Evolutionary conservation across 2,888 invertebrate species (phyloP).

Genomic region (Macaria liturata): DNA sequence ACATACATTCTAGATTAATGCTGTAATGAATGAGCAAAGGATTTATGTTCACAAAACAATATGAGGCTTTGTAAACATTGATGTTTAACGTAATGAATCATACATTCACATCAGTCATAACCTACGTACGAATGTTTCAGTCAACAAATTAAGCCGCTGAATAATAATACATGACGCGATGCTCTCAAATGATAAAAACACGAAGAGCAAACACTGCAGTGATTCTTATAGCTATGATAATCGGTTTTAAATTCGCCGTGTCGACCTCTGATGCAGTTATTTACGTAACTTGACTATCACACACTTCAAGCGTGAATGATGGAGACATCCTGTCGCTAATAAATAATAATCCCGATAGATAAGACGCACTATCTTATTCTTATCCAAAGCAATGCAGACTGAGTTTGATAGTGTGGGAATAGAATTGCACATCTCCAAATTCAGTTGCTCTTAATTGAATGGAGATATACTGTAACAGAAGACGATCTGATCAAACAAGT

Average conservation of each 20-base stretch:
- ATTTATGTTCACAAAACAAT: conserved; percentile 7
- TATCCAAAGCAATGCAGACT: too few species aligned
- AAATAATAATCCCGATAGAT: conserved; percentile 48
- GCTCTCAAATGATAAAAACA: conserved; percentile 8
- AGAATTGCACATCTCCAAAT: neutral
- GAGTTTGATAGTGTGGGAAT: neutral
- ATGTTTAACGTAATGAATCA: conserved; percentile 16
- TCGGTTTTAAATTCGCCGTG: conserved; percentile 4
- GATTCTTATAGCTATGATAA: conserved; percentile 4
- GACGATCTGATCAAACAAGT: too few species aligned
- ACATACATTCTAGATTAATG: too few species aligned
- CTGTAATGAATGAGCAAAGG: conserved; percentile 2
- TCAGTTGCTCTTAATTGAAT: too few species aligned
- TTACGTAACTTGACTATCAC: conserved; percentile 47
- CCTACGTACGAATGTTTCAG: conserved; percentile 1
- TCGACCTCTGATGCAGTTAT: conserved; percentile 8
- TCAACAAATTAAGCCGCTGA: conserved; percentile 8
- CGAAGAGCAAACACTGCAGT: conserved; percentile 6
- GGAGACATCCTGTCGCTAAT: conserved; percentile 22
- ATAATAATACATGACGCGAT: conserved; percentile 8
- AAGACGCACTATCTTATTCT: conserved; percentile 32
- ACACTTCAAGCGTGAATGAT: conserved; percentile 33
- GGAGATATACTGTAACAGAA: too few species aligned
- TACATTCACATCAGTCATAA: conserved; percentile 4
- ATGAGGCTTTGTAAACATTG: conserved; percentile 11